Conservation (phyloP, 2,113 vertebrate species). For the Oreochromis aureus region DNA sequence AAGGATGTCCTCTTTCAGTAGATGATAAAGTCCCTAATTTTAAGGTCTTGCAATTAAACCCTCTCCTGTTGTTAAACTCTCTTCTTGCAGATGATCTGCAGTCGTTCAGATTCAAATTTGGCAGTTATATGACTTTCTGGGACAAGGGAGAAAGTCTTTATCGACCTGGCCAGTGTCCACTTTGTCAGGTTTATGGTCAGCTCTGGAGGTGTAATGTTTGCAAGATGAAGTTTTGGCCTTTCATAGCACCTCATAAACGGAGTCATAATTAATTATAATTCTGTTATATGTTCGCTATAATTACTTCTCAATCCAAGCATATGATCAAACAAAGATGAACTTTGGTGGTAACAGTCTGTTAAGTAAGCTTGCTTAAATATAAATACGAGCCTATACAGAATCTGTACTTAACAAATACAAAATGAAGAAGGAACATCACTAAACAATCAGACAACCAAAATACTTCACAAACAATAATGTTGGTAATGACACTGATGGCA, state of each 20-base stretch:
- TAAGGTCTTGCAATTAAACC: neutral
- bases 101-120: neutral
- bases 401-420: neutral
- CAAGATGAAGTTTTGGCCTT: neutral
- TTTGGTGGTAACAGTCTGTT: neutral
- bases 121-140: neutral
- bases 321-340: neutral
- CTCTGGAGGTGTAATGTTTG: neutral
- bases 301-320: neutral
- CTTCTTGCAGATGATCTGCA: neutral
- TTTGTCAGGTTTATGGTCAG: neutral
- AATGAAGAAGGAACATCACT: neutral
- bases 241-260: neutral
- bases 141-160: neutral
- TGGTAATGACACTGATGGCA: neutral
- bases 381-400: neutral
- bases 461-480: neutral
- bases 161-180: neutral
- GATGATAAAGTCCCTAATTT: neutral
- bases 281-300: neutral
- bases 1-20: neutral
- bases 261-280: neutral
- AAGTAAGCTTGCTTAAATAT: neutral
- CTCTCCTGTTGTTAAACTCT: neutral
- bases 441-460: neutral